phyloP scores from a whole-genome alignment of 1,140 invertebrate species.

The Bilobella aurantiaca region DNA sequence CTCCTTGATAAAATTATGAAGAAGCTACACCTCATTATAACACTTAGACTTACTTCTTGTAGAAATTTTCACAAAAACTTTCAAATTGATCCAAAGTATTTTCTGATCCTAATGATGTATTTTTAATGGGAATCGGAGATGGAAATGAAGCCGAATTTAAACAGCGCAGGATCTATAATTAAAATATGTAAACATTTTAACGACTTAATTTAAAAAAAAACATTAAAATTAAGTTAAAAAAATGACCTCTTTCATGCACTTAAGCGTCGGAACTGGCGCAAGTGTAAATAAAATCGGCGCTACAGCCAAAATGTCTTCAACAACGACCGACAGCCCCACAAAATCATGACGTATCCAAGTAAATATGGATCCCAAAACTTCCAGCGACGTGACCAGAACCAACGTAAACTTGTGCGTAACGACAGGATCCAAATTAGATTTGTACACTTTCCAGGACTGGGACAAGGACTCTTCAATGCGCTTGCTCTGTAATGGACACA shows the following conservation, averaged over 20 bases:
- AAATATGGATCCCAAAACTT: conserved; percentile 55
- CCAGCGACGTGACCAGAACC: conserved; percentile 54
- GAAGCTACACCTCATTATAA: too few relatives aligned
- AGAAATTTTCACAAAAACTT: conserved; percentile 11
- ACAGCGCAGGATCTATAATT: conserved; percentile 59
- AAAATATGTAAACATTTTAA: too few relatives aligned
- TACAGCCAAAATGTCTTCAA: conserved; percentile 71
- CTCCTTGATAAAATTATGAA: too few relatives aligned
- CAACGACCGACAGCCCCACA: conserved; percentile 58
- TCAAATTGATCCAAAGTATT: conserved; percentile 13
- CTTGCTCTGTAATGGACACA: conserved; percentile 25
- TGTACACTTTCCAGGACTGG: conserved; percentile 28
- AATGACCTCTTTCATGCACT: conserved; percentile 61
- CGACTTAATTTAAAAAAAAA: conserved; percentile 13
- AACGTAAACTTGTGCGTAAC: conserved; percentile 62
- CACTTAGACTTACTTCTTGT: too few relatives aligned
- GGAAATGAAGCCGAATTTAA: conserved; percentile 48
- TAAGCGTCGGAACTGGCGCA: conserved; percentile 57
- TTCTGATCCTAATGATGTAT: neutral
- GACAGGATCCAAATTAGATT: conserved; percentile 58
- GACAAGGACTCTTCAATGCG: conserved; percentile 22
- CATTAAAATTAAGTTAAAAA: conserved; percentile 1
- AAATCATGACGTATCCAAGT: conserved; percentile 59
- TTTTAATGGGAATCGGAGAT: neutral
- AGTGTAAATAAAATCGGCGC: conserved; percentile 59